Conservation (phyloP, 2,888 invertebrate species). For the Tigriopus californicus region DNA sequence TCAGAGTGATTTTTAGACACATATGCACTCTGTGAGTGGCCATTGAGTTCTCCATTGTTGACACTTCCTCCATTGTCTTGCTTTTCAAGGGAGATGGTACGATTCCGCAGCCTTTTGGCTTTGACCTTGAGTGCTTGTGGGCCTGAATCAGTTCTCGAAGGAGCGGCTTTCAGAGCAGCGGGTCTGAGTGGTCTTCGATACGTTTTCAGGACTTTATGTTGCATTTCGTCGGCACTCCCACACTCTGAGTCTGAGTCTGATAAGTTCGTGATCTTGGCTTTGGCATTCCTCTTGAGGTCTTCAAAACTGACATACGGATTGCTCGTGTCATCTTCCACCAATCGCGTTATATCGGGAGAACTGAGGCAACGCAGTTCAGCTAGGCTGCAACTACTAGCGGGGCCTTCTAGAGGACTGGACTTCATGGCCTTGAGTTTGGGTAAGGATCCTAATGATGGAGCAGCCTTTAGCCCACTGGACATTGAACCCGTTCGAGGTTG, state of each 20-base stretch:
- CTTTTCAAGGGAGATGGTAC: no score
- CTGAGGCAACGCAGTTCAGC: not conserved
- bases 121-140: not conserved
- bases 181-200: not conserved
- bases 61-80: not conserved
- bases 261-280: not conserved
- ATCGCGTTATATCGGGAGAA: not conserved
- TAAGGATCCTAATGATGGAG: no score
- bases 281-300: not conserved
- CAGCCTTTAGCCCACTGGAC: no score
- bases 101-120: not conserved
- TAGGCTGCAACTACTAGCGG: not conserved
- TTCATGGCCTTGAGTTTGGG: no score
- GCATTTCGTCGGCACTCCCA: slow-evolving; percentile 5
- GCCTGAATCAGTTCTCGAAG: not conserved
- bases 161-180: not conserved
- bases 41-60: not conserved
- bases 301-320: not conserved
- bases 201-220: not conserved
- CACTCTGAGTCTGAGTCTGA: not conserved
- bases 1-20: not conserved
- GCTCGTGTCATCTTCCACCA: not conserved
- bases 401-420: no score
- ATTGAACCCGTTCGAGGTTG: no score
- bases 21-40: not conserved